phyloP scores from a whole-genome alignment of 2,113 vertebrate genomes.

The Dicaeum eximium region DNA sequence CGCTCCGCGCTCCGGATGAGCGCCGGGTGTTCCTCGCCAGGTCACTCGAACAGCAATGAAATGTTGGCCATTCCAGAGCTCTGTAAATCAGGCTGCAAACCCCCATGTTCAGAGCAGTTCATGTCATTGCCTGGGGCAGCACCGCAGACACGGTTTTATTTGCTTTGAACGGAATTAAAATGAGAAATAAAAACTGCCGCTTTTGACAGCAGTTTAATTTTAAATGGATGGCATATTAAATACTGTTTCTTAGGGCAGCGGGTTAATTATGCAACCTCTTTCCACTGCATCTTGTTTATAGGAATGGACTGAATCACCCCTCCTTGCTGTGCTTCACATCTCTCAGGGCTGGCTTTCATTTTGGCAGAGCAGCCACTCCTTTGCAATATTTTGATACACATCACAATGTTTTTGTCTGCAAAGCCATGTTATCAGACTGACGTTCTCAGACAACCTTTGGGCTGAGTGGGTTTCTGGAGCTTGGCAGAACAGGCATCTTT shows the following conservation, averaged over 20 bases:
- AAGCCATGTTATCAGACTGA: background rate
- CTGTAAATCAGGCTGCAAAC: background rate
- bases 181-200: background rate
- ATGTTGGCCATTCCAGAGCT: background rate
- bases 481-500: background rate
- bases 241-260: background rate
- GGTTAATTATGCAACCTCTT: conserved; percentile 37
- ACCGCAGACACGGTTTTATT: background rate
- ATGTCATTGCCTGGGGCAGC: background rate
- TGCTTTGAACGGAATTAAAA: conserved; percentile 40
- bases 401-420: background rate
- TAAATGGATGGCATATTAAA: conserved; percentile 9
- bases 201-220: conserved; percentile 32
- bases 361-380: background rate
- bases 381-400: background rate
- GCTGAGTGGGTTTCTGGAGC: background rate
- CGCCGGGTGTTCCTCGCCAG: background rate
- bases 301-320: background rate
- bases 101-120: background rate
- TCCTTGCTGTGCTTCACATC: background rate
- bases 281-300: conserved; percentile 27
- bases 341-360: background rate
- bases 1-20: background rate
- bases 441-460: background rate
- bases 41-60: background rate